These are phyloP conservation scores for Desmophyllum pertusum DNA, from an alignment of 92 coral and sea anemone genomes.

Conservation along the genomic window DNA sequence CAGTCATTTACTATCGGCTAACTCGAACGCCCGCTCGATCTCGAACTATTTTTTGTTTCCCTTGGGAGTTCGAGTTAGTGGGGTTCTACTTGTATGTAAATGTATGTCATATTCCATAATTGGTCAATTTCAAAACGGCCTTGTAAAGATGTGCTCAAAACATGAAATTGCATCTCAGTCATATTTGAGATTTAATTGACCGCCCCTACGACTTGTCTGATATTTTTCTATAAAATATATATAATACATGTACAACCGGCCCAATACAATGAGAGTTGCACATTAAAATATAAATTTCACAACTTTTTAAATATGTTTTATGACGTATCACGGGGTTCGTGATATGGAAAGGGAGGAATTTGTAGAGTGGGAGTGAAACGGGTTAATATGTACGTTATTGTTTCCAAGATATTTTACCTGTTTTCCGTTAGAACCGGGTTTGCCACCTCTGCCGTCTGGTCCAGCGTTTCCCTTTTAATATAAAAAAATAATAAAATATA, in stretches of 20 bases:
- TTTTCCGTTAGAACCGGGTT: constrained; percentile 24
- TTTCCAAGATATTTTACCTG: constrained; percentile 12
- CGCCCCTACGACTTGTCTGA: neutral
- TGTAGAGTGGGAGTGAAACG: neutral
- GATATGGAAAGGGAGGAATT: neutral
- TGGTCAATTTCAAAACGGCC: neutral
- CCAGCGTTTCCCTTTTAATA: constrained; percentile 28
- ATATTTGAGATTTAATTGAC: no score
- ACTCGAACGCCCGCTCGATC: no score
- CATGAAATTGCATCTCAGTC: no score
- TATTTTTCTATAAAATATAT: neutral
- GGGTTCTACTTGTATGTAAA: no score
- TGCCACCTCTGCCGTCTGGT: constrained; percentile 29
- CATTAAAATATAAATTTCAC: neutral
- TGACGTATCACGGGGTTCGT: no score
- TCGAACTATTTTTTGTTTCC: no score
- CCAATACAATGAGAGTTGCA: neutral
- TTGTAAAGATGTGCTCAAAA: no score
- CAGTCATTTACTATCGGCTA: no score
- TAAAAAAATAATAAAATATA: neutral
- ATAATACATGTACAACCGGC: neutral
- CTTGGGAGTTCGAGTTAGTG: no score
- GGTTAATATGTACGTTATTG: neutral
- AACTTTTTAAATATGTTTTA: no score
- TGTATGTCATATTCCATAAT: no score